Percentiles rank a stretch among this genome's conserved stretches.
phyloP scores from a whole-genome alignment of 2,888 invertebrate genomes.

The Dexiosoma caninum region DNA sequence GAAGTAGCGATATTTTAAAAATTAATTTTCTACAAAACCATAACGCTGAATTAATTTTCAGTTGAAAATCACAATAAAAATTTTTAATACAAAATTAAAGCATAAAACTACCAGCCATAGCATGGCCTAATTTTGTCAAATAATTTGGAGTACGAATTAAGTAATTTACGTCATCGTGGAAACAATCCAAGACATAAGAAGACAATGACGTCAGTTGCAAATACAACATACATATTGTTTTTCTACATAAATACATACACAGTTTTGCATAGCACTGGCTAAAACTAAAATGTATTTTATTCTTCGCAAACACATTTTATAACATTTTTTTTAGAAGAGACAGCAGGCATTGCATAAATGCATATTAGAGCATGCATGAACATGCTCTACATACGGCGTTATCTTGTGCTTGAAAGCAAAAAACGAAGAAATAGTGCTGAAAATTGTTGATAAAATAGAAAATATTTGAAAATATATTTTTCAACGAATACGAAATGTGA shows the following conservation, averaged over 20 bases:
- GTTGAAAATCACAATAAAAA: background rate
- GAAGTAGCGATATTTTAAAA: too few relatives aligned
- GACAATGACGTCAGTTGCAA: conserved; percentile 36
- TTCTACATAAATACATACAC: background rate
- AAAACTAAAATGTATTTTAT: background rate
- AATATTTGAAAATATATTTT: conserved; percentile 12
- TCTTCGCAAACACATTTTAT: conserved; percentile 1
- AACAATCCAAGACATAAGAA: background rate
- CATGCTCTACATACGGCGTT: background rate
- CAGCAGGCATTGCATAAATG: conserved; percentile 30
- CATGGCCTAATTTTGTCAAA: too few relatives aligned
- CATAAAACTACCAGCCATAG: too few relatives aligned
- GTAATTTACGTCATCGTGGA: background rate
- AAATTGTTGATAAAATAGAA: background rate
- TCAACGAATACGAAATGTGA: conserved; percentile 14
- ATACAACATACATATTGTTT: background rate
- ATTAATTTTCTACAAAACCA: too few relatives aligned
- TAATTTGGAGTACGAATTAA: too few relatives aligned
- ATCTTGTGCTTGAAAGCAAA: conserved; percentile 2
- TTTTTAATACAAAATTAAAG: background rate
- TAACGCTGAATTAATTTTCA: too few relatives aligned
- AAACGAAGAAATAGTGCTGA: too few relatives aligned
- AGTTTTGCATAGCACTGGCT: background rate
- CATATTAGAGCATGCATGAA: conserved; percentile 24
- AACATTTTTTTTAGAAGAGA: background rate